Evolutionary conservation across 2,888 invertebrate genomes (phyloP).

Genomic region (Digitonthophagus gazella): DNA sequence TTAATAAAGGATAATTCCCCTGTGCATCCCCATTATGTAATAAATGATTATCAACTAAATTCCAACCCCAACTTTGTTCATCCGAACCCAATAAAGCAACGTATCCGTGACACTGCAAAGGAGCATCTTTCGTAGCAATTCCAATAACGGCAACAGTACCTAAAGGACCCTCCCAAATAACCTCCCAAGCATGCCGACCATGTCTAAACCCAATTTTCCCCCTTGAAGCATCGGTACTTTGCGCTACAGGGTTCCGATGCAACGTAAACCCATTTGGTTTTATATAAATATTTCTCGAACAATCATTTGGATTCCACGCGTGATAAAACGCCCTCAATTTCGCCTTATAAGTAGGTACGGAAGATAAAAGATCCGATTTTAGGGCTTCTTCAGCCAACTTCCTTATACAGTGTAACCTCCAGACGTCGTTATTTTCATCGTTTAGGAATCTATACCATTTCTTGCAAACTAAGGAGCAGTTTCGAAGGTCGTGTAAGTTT

Average conservation of each 20-base stretch:
- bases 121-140: slow-evolving; percentile 90
- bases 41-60: slow-evolving; percentile 95
- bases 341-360: slow-evolving; percentile 86
- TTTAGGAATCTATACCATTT: slow-evolving; percentile 87
- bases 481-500: slow-evolving; percentile 79
- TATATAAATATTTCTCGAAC: slow-evolving; percentile 94
- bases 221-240: slow-evolving; percentile 94
- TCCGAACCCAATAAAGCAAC: slow-evolving; percentile 92
- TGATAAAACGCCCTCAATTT: slow-evolving; percentile 91
- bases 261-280: slow-evolving; percentile 96
- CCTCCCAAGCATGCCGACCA: slow-evolving; percentile 96
- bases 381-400: slow-evolving; percentile 84
- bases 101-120: slow-evolving; percentile 92
- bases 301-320: slow-evolving; percentile 97
- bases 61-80: slow-evolving; percentile 99
- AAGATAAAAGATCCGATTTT: slow-evolving; percentile 86
- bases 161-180: slow-evolving; percentile 97
- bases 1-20: slow-evolving; percentile 89
- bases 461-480: slow-evolving; percentile 90
- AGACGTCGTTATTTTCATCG: slow-evolving; percentile 94
- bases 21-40: slow-evolving; percentile 94
- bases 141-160: slow-evolving; percentile 98
- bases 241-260: slow-evolving; percentile 97
- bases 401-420: slow-evolving; percentile 86
- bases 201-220: slow-evolving; percentile 87